These are phyloP conservation scores for Cryptoblepharus egeriae DNA, from an alignment of 2,797 vertebrate genomes.

Conservation along the genomic window DNA sequence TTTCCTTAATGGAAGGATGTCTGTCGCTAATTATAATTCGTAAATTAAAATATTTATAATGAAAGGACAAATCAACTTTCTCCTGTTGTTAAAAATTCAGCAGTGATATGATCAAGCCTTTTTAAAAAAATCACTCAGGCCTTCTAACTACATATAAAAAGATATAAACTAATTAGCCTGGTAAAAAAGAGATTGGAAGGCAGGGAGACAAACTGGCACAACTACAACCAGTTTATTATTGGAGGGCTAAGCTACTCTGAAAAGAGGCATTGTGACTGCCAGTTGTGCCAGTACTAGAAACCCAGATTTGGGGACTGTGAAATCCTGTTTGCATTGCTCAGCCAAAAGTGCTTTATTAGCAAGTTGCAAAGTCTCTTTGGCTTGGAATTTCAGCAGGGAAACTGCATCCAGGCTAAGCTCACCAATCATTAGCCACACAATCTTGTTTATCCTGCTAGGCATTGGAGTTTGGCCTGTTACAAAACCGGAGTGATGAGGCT, in stretches of 20 bases:
- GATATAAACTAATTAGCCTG: constrained; percentile 13
- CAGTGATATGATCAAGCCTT: constrained; percentile 34
- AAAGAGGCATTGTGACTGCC: constrained; percentile 45
- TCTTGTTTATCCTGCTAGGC: constrained; percentile 75
- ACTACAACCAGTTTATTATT: constrained; percentile 36
- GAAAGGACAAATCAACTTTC: constrained; percentile 14
- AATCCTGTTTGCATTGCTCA: constrained; percentile 64
- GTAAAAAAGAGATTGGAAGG: neutral
- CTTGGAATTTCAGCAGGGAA: constrained; percentile 67
- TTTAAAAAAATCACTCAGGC: constrained; percentile 14
- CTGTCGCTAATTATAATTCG: neutral
- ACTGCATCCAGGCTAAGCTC: constrained; percentile 70
- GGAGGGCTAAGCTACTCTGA: constrained; percentile 38
- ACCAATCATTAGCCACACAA: constrained; percentile 76
- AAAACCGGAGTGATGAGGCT: constrained; percentile 71
- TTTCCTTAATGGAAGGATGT: neutral
- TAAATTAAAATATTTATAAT: neutral
- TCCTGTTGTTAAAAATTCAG: constrained; percentile 39
- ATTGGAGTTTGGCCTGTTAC: constrained; percentile 82
- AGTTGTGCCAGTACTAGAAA: constrained; percentile 34
- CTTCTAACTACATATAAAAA: constrained; percentile 23
- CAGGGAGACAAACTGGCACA: constrained; percentile 36
- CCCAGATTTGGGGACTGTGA: constrained; percentile 50
- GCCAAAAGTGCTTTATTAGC: constrained; percentile 69
- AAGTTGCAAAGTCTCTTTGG: constrained; percentile 69